Base-by-base conservation (phyloP, 2,888 invertebrate genomes). In the Mylabris sibirica region DNA sequence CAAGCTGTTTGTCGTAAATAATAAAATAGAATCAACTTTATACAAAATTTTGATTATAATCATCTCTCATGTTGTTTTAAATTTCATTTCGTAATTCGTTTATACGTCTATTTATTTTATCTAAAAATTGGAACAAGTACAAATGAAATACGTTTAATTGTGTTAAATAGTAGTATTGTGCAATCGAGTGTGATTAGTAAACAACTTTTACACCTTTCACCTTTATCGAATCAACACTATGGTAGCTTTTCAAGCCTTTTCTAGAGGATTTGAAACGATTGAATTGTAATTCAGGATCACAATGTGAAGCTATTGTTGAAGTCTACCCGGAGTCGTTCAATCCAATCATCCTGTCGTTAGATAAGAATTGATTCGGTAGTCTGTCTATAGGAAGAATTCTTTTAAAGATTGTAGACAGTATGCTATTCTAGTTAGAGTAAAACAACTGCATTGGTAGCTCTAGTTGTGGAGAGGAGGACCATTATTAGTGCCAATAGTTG, bases 401-500 rank as follows among this genome's bases (percentile, higher is more conserved):
- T n/a, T 30, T 30, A 30, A 30, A 30, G 30, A 30, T 30, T 30
- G 8, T 30, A 30, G 8, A 30, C 8, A n/a, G n/a, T n/a, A n/a
- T 30, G 30, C 30, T 3, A 30, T 30, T 30, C 30, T 30, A 30
- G 30, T 30, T 30, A 8, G 30, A 30, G 30, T 30, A 30, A 34
- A 59, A 59, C 59, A 65, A 60, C 44, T 41, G 59, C 41, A 53
- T 30, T 35, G 53, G 57, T 22, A 26, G 63, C 44, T 38, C 35
- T 59, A 60, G n/a, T n/a, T n/a, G n/a, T n/a, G n/a, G n/a, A n/a
- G n/a, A n/a, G 64, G 30, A 49, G 64, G 60, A 63, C 30, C 60
- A 64, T 67, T 64, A 67, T 60, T 64, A 67, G 60, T 34, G 35
- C 60, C 30, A 64, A 60, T 44, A 12, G 44, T 44, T 38, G 30